phyloP scores from a whole-genome alignment of 2,888 invertebrate genomes.

The Drosophila formosana region DNA sequence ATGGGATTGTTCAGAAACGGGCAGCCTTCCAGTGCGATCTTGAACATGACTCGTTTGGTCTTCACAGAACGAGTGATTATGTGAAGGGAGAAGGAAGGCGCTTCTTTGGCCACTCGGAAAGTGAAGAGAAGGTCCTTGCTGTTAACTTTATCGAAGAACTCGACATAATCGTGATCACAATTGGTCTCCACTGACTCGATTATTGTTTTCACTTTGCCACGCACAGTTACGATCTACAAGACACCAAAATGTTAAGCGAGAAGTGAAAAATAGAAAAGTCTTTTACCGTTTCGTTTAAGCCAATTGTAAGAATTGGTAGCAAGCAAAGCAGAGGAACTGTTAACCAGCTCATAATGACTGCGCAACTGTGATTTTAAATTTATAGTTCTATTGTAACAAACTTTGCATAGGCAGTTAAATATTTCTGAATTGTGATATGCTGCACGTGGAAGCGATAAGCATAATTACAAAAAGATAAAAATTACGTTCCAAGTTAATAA shows the following conservation, averaged over 20 bases:
- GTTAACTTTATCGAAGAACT: constrained; percentile 24
- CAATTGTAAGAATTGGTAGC: neutral
- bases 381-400: neutral
- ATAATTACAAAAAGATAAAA: no score
- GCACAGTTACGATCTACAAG: constrained; percentile 3
- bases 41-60: constrained; percentile 22
- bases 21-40: constrained; percentile 40
- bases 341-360: constrained; percentile 11
- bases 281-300: constrained; percentile 14
- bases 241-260: neutral
- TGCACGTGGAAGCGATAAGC: no score
- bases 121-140: constrained; percentile 3
- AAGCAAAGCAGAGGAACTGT: neutral
- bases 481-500: no score
- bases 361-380: neutral
- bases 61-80: neutral
- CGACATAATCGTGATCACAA: constrained; percentile 46
- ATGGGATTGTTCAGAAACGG: constrained; percentile 40
- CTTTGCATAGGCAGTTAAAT: neutral
- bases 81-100: constrained; percentile 8
- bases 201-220: constrained; percentile 15
- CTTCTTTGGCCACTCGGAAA: constrained; percentile 31
- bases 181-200: constrained; percentile 26
- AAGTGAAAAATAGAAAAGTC: neutral
- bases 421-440: no score